Evolutionary conservation across 2,113 vertebrate genomes (phyloP).

Genomic region (Halichoerus grypus): DNA sequence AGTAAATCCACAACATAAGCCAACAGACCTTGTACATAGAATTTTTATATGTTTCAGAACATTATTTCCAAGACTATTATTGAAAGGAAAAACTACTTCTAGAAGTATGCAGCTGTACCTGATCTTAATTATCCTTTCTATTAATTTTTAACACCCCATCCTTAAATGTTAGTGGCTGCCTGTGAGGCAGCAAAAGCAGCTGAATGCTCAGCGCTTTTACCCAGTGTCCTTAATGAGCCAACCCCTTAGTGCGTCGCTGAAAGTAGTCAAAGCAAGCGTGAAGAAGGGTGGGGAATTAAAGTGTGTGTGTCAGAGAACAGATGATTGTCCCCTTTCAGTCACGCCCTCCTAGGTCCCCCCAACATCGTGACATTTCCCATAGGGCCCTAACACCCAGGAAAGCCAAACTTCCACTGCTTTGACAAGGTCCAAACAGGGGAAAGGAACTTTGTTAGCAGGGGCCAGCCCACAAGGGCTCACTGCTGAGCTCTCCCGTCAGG

Average conservation of each 20-base stretch:
- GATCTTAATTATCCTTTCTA: background rate
- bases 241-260: background rate
- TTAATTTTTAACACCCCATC: background rate
- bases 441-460: background rate
- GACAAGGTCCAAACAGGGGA: background rate
- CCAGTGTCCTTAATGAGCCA: background rate
- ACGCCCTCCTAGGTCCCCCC: background rate
- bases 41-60: background rate
- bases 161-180: background rate
- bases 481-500: background rate
- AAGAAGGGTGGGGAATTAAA: background rate
- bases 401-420: background rate
- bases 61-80: background rate
- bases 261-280: too few species aligned
- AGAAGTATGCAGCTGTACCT: background rate
- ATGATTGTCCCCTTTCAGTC: background rate
- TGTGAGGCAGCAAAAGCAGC: background rate
- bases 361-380: background rate
- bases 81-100: background rate
- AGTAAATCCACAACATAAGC: background rate
- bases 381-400: background rate
- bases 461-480: rapidly evolving
- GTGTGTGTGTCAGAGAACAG: background rate
- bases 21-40: background rate
- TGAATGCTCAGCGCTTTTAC: background rate